A percentile compares a stretch with the other conserved stretches of the same genome.
These are phyloP conservation scores for Lichenostomus cassidix DNA, from an alignment of 2,113 vertebrate genomes.

Conservation along the genomic window DNA sequence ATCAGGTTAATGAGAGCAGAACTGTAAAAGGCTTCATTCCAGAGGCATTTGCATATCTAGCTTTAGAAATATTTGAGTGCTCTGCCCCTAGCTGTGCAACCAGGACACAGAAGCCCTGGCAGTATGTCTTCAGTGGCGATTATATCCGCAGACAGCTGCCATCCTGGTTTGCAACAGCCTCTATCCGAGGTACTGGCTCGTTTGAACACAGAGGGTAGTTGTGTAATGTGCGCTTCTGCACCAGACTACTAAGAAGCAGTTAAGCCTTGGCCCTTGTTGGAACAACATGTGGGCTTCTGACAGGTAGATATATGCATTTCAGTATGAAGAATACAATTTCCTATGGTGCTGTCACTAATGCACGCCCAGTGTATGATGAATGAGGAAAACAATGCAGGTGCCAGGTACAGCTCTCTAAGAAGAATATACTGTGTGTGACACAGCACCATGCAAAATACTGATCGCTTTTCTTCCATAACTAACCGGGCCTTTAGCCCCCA, in stretches of 20 bases:
- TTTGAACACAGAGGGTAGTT: constrained; percentile 49
- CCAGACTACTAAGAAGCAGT: constrained; percentile 41
- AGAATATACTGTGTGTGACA: not conserved
- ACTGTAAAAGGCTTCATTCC: constrained; percentile 65
- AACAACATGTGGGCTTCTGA: constrained; percentile 50
- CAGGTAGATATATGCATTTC: constrained; percentile 50
- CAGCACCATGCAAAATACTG: not conserved
- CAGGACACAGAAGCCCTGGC: constrained; percentile 63
- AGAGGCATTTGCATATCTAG: constrained; percentile 65
- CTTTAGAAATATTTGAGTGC: constrained; percentile 65
- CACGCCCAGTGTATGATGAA: not conserved
- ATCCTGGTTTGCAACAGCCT: constrained; percentile 51
- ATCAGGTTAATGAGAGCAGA: constrained; percentile 69
- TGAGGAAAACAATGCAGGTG: constrained; percentile 45
- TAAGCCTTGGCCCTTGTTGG: constrained; percentile 48
- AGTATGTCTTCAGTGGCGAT: constrained; percentile 51
- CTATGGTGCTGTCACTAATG: constrained; percentile 14
- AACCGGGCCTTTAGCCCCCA: not conserved
- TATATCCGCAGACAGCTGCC: constrained; percentile 55
- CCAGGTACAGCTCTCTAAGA: not conserved
- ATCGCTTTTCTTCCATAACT: not conserved
- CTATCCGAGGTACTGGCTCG: not conserved
- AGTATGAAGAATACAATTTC: constrained; percentile 44
- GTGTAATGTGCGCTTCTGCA: not conserved
- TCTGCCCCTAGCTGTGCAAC: constrained; percentile 62